Conservation (phyloP, 1,140 invertebrate species). For the Drosophila lacteicornis region DNA sequence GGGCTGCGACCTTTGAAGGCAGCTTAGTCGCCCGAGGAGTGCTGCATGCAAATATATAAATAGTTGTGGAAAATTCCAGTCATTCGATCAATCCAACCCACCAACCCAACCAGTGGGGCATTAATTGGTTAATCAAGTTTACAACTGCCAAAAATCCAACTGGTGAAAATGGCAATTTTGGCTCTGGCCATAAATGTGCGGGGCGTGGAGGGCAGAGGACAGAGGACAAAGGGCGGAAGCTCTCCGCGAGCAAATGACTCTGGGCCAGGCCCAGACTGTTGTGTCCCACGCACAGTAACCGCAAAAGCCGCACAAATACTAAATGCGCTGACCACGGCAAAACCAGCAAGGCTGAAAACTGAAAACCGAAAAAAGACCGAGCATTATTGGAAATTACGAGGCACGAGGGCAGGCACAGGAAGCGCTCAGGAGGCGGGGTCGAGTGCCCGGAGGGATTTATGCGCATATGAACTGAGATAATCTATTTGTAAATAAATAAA, state of each 20-base stretch:
- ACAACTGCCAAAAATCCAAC: slow-evolving; percentile 42
- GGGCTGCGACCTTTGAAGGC: slow-evolving; percentile 26
- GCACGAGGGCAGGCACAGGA: slow-evolving; percentile 8
- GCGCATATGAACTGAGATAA: slow-evolving; percentile 27
- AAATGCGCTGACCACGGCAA: slow-evolving; percentile 40
- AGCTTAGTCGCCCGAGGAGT: slow-evolving; percentile 13
- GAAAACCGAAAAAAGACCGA: slow-evolving; percentile 21
- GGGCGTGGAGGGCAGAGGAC: neutral
- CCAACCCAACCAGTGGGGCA: slow-evolving; percentile 1
- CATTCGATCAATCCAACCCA: no score
- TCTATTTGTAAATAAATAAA: slow-evolving; percentile 36
- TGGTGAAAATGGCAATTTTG: slow-evolving; percentile 45
- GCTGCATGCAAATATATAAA: slow-evolving; percentile 31
- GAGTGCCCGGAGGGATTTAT: slow-evolving; percentile 21
- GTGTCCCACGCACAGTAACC: slow-evolving; percentile 43
- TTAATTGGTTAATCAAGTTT: slow-evolving; percentile 54
- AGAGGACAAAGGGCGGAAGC: slow-evolving; percentile 11
- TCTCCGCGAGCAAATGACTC: slow-evolving; percentile 34
- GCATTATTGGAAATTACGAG: slow-evolving; percentile 48
- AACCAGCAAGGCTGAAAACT: slow-evolving; percentile 24
- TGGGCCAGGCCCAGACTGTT: neutral
- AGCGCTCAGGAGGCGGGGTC: neutral
- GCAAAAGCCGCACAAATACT: slow-evolving; percentile 65
- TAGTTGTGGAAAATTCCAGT: slow-evolving; percentile 13
- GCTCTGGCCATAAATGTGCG: slow-evolving; percentile 45